A percentile compares a stretch with the other conserved stretches of the same genome.
These are phyloP conservation scores for Odobenus rosmarus DNA, from an alignment of 2,113 vertebrate genomes.

Conservation along the genomic window DNA sequence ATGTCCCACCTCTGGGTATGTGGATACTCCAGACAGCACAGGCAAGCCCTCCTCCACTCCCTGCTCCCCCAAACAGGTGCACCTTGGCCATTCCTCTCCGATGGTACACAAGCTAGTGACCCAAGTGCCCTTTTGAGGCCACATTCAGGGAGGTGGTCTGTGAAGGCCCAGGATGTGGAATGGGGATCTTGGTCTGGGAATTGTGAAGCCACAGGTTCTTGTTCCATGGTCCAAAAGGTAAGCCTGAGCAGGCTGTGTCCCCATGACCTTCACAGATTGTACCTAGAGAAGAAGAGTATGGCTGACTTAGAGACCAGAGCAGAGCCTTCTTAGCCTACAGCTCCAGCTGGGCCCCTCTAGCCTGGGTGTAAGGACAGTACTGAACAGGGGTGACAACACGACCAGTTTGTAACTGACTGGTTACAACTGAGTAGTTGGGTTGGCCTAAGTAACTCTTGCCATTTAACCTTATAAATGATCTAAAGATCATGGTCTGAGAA, in stretches of 20 bases:
- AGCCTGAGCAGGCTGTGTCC: not conserved
- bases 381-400: not conserved
- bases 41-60: not conserved
- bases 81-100: too few species aligned
- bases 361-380: not conserved
- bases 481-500: conserved; percentile 61
- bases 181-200: not conserved
- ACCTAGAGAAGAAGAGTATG: not conserved
- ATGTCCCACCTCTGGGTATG: not conserved
- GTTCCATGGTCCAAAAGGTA: not conserved
- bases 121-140: not conserved
- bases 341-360: not conserved
- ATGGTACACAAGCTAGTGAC: not conserved
- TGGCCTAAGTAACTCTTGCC: conserved; percentile 65
- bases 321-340: not conserved
- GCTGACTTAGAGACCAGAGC: not conserved
- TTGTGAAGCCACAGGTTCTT: not conserved
- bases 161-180: not conserved
- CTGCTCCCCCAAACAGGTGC: not conserved
- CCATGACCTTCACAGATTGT: not conserved
- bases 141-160: not conserved
- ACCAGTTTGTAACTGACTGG: not conserved
- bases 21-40: not conserved
- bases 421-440: conserved; percentile 36
- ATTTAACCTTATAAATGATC: conserved; percentile 60